These are phyloP conservation scores for Thaleichthys pacificus DNA, from an alignment of 2,797 vertebrate genomes.

Conservation along the genomic window DNA sequence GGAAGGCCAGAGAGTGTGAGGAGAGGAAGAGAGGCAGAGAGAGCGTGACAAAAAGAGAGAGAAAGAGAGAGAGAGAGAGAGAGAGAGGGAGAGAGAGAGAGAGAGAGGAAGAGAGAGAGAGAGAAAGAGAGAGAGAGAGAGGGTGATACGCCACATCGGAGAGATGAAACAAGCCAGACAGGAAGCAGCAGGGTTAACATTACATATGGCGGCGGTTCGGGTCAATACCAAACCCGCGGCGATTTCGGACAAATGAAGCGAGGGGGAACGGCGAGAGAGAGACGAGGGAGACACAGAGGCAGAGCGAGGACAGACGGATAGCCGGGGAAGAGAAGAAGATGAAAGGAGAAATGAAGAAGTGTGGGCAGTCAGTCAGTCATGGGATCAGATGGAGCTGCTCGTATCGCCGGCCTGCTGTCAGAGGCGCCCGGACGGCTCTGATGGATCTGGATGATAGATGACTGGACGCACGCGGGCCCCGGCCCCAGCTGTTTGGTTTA, in stretches of 20 bases:
- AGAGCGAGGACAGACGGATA: constrained; percentile 3
- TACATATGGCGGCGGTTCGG: background rate
- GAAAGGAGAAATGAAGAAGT: constrained; percentile 66
- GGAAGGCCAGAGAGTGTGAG: background rate
- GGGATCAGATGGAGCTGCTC: constrained; percentile 61
- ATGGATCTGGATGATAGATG: constrained; percentile 70
- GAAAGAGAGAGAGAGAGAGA: constrained; percentile 6
- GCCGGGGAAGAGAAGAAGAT: constrained; percentile 36
- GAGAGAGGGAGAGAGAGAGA: background rate
- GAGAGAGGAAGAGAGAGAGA: background rate
- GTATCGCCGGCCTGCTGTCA: constrained; percentile 67
- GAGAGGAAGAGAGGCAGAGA: background rate
- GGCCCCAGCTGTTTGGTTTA: constrained; percentile 79
- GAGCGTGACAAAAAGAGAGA: background rate
- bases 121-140: constrained; percentile 1
- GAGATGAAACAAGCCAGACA: background rate
- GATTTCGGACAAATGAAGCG: no score
- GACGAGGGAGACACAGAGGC: no score
- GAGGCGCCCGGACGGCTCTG: constrained; percentile 35
- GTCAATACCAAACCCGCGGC: no score
- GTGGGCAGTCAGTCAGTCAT: constrained; percentile 66
- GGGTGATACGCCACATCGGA: background rate
- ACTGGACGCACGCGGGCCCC: constrained; percentile 61
- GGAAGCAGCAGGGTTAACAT: background rate
- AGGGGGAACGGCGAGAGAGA: no score